These are phyloP conservation scores for Archocentrus centrarchus DNA, from an alignment of 2,113 vertebrate genomes.

Conservation along the genomic window DNA sequence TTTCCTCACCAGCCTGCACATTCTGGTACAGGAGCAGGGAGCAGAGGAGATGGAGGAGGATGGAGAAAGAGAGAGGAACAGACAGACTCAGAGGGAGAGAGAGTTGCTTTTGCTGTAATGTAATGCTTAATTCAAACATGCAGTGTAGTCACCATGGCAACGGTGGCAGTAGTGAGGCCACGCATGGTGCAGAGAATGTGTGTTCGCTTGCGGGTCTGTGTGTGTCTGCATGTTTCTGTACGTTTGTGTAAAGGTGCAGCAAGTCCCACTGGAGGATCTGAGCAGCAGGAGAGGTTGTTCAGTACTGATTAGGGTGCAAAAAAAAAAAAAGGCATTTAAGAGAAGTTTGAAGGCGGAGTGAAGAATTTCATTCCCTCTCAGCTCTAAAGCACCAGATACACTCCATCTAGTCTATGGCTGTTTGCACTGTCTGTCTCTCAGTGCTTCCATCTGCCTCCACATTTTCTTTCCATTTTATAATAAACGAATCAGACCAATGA, in stretches of 20 bases:
- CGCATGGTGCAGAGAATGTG: slow-evolving; percentile 75
- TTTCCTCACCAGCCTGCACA: slow-evolving; percentile 61
- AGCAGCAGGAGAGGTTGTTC: background rate
- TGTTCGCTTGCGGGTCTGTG: slow-evolving; percentile 51
- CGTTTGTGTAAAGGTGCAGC: slow-evolving; percentile 44
- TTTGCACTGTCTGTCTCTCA: background rate
- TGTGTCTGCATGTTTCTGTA: slow-evolving; percentile 35
- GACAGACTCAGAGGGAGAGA: slow-evolving; percentile 56
- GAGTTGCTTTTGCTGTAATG: slow-evolving; percentile 79
- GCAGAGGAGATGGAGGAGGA: slow-evolving; percentile 62
- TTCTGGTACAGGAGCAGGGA: slow-evolving; percentile 58
- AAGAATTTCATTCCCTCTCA: background rate
- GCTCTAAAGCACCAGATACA: slow-evolving; percentile 1
- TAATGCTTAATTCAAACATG: slow-evolving; percentile 85
- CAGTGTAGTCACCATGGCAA: slow-evolving; percentile 85
- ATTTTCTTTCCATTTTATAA: background rate
- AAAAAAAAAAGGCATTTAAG: background rate
- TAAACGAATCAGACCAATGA: background rate
- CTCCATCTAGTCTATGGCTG: slow-evolving; percentile 15
- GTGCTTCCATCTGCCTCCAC: background rate
- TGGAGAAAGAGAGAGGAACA: slow-evolving; percentile 47
- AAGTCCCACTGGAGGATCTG: slow-evolving; percentile 30
- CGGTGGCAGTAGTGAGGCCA: slow-evolving; percentile 81
- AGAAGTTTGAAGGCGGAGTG: slow-evolving; percentile 9
- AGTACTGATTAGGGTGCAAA: background rate